phyloP scores from a whole-genome alignment of 2,888 invertebrate species.

The Hypena proboscidalis region DNA sequence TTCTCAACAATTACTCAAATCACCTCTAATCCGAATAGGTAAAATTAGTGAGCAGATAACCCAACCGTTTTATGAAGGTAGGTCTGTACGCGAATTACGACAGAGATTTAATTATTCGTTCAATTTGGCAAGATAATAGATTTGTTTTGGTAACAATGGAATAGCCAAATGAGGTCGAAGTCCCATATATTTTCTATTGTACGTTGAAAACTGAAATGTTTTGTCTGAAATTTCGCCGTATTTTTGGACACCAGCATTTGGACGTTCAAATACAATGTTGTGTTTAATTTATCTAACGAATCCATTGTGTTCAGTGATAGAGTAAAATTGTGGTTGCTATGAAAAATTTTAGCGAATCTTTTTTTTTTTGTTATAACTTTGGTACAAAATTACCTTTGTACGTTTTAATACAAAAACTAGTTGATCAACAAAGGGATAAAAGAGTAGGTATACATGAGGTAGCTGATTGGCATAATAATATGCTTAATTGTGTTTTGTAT shows the following conservation, averaged over 20 bases:
- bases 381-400: no score
- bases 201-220: conserved; percentile 25
- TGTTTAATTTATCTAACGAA: conserved; percentile 27
- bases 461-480: no score
- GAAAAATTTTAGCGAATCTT: no score
- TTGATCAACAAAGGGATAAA: no score
- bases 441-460: no score
- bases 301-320: conserved; percentile 21
- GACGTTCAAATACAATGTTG: conserved; percentile 25
- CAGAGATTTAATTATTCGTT: conserved; percentile 54
- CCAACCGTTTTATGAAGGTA: conserved; percentile 17
- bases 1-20: conserved; percentile 11
- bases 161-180: conserved; percentile 37
- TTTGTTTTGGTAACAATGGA: conserved; percentile 52
- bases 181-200: conserved; percentile 39
- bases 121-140: conserved; percentile 56
- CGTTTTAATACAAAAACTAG: no score
- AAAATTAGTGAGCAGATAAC: conserved; percentile 23
- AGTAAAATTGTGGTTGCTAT: background rate
- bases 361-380: no score
- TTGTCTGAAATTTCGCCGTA: conserved; percentile 19
- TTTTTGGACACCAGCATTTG: conserved; percentile 19
- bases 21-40: conserved; percentile 12
- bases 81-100: conserved; percentile 24
- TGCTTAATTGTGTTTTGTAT: no score